Base-by-base conservation (phyloP, 2,888 invertebrate genomes). In the Meteorus colon region DNA sequence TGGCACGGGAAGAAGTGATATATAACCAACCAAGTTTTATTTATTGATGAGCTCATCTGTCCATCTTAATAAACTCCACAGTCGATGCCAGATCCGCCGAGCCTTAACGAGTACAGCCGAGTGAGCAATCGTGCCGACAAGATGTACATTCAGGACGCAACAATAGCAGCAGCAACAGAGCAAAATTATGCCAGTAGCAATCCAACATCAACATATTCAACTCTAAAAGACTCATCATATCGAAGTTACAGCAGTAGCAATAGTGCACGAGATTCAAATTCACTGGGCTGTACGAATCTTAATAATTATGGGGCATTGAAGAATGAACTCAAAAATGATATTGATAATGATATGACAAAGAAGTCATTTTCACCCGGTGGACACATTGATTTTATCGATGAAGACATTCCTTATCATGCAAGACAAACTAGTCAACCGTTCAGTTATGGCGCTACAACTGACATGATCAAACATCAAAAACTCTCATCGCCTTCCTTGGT, bases 321-420 rank as follows among this genome's bases (percentile, higher is more conserved):
- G 82, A 86, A 84, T 71, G 86, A 87, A 10, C 75, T 80, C 45
- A 77, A 82, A 8, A 86, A 84, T 4, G 73, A 80, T 27, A 86
- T 85, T 63, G 82, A 83, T 34, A 81, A 80, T 24, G 81, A 78
- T 4, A 77, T 80, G 51, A 73, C 70, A 34, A 83, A 82, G 5
- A 77, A 69, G 59, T 86, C 88, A 4, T 89, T 88, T 77, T 88
- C 89, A n/a, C 86, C 86, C 2, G 80, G 73, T 83, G 86, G 87
- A 78, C 91, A 91, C 86, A 91, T 91, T 84, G 91, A 90, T 87
- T 91, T 90, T 88, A 92, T 91, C 81, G 91, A 91, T 81, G 92
- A 92, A 81, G 92, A 94, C 89, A 96, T 96, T 89, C 97, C 97
- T 83, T 97, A 97, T 91, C 97, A 97, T 94, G 96, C 97, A 86